Evolutionary conservation across 2,113 vertebrate species (phyloP), one percentile per base, ranked within the genome.

Genomic region (Platichthys stellatus): DNA sequence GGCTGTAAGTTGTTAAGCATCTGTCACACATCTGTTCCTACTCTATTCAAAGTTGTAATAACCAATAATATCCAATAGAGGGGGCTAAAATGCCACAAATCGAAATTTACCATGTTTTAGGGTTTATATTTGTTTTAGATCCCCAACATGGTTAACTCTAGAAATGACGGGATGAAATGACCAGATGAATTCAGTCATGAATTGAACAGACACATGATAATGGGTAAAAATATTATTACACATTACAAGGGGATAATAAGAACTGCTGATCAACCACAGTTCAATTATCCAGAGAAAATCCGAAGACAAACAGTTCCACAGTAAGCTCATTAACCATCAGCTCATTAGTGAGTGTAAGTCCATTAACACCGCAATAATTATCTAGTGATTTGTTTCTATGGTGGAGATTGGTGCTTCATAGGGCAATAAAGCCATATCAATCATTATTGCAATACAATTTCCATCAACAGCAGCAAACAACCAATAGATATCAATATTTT

Each of bases 11-110:
- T 47, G 14, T 47, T 15, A 10, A 0, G 0, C 45, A 31, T 31
- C 5, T 31, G 28, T 31, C 28, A 31, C 31, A 7, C 31, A 24
- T 24, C 24, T 24, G 6, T 31, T 7, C 5, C 4, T 31, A 31
- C 31, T 7, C n/a, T 2, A 17, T 18, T 62, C 12, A 45, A 61
- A 2, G 5, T 20, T 90, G 86, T 77, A 89, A 70, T 85, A 51
- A 69, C 69, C 53, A 1, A 0, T 12, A 54, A 8, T 0, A 4
- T 43, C 24, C 90, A 24, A 20, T 60, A 92, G 92, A 86, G 76
- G 88, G 87, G 61, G 82, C 78, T 49, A 88, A 40, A 43, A 17
- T 67, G 81, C 73, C 80, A 76, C 20, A n/a, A 31, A 53, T n/a
- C 11, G 11, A 43, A 18, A 49, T 49, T 5, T 47, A 15, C 35